Percentiles rank a stretch among this genome's conserved stretches.
phyloP scores from a whole-genome alignment of 2,888 invertebrate genomes.

The Plebejus argus region DNA sequence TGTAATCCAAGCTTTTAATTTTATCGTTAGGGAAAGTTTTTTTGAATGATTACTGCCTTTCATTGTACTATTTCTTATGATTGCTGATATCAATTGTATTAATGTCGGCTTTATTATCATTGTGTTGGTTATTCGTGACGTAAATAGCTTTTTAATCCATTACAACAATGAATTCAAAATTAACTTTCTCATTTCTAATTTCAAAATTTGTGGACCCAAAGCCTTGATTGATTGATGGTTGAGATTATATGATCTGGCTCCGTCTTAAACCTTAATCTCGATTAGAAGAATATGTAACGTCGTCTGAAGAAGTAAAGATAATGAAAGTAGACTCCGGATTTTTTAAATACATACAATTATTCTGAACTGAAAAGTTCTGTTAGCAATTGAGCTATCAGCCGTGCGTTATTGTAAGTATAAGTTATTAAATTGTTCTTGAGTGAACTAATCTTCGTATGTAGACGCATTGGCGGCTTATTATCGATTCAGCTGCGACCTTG shows the following conservation, averaged over 20 bases:
- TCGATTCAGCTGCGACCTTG: conserved; percentile 70
- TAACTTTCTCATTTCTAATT: neutral
- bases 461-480: conserved; percentile 65
- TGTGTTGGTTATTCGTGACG: conserved; percentile 4
- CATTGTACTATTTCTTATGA: conserved; percentile 23
- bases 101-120: conserved; percentile 14
- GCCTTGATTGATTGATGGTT: neutral
- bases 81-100: conserved; percentile 27
- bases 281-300: neutral
- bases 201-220: neutral
- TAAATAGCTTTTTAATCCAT: conserved; percentile 8
- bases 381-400: neutral
- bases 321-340: neutral
- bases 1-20: conserved; percentile 1
- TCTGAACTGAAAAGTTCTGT: neutral
- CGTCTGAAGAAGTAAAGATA: neutral
- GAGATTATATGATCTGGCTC: neutral
- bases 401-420: neutral
- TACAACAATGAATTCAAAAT: neutral
- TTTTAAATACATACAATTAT: neutral
- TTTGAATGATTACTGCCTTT: conserved; percentile 24
- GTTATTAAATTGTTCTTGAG: neutral
- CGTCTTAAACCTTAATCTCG: conserved; percentile 1
- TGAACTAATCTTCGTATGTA: conserved; percentile 40
- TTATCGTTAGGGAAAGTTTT: neutral